These are phyloP conservation scores for Eurystomus gularis DNA, from an alignment of 2,113 vertebrate species.

Conservation along the genomic window DNA sequence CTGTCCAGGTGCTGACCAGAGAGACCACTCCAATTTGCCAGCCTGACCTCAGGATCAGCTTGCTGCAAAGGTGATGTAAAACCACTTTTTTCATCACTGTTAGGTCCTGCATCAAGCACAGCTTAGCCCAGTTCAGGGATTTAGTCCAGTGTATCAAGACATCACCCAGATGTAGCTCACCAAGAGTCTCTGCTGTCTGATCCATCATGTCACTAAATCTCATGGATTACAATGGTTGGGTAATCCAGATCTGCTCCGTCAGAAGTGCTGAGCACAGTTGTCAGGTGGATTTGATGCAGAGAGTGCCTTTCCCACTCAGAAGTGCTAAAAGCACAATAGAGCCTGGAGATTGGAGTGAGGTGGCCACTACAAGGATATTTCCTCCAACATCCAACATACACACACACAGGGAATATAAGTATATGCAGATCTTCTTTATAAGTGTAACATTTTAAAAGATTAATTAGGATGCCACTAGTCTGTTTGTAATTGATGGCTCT, in stretches of 20 bases:
- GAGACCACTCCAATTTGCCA: neutral
- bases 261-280: constrained; percentile 26
- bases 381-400: neutral
- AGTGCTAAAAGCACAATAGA: neutral
- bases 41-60: neutral
- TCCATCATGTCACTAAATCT: constrained; percentile 9
- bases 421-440: neutral
- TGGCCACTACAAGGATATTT: neutral
- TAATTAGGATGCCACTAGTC: neutral
- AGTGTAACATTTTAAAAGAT: neutral
- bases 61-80: constrained; percentile 8
- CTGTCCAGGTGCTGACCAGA: neutral
- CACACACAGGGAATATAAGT: neutral
- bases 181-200: neutral
- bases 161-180: neutral
- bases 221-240: neutral
- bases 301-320: neutral
- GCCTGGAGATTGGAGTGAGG: neutral
- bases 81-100: neutral
- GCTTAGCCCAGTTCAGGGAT: neutral
- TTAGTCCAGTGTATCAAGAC: neutral
- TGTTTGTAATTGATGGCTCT: neutral
- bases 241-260: constrained; percentile 12
- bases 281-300: neutral
- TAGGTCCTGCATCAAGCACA: neutral